These are phyloP conservation scores for Drosophila koepferae DNA, from an alignment of 2,888 invertebrate genomes.

Conservation along the genomic window DNA sequence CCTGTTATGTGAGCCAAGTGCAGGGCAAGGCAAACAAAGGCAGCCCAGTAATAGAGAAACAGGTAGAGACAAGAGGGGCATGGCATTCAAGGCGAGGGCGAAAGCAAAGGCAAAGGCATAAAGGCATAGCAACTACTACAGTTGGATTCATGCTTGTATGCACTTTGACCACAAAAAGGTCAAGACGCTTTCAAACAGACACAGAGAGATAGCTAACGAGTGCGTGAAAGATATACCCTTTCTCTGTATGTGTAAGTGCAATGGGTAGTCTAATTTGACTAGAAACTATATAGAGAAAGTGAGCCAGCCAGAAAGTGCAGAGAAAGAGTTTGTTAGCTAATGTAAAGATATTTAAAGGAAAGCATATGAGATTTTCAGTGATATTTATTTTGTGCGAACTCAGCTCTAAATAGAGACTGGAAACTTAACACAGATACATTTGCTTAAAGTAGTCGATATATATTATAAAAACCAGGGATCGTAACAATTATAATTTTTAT, in stretches of 20 bases:
- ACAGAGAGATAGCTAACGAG: slow-evolving; percentile 12
- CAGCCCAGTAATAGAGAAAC: background rate
- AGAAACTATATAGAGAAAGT: background rate
- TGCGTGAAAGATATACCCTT: slow-evolving; percentile 27
- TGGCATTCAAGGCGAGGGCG: background rate
- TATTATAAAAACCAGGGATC: background rate
- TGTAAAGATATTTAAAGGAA: background rate
- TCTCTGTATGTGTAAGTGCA: background rate
- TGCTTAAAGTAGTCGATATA: background rate
- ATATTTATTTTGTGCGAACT: background rate
- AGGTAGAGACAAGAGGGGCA: slow-evolving; percentile 16
- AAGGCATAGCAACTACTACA: slow-evolving; percentile 35
- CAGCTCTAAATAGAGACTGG: background rate
- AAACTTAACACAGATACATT: background rate
- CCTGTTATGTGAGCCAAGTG: slow-evolving; percentile 71
- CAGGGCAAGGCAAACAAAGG: slow-evolving; percentile 51
- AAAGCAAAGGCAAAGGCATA: slow-evolving; percentile 17
- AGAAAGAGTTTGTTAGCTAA: background rate
- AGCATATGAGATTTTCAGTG: background rate
- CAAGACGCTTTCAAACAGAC: slow-evolving; percentile 58
- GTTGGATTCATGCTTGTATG: slow-evolving; percentile 74
- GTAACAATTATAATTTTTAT: too few relatives aligned
- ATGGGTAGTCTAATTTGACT: background rate
- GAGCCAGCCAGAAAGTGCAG: too few relatives aligned
- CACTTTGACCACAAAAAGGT: slow-evolving; percentile 80